Conservation (phyloP, 2,888 invertebrate genomes). For the Criorhina ranunculi region DNA sequence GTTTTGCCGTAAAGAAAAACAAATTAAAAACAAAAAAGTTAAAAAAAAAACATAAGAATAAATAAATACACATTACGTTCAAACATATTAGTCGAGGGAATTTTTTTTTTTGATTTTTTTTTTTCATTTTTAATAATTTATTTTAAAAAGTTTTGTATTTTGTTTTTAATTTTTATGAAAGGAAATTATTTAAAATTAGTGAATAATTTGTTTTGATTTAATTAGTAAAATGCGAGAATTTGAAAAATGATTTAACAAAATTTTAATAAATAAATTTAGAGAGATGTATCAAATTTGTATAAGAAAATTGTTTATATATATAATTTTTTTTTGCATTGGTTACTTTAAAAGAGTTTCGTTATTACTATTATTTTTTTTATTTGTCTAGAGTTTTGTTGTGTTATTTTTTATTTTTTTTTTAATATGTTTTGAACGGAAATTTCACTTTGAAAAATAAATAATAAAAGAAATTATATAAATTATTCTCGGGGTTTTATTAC, state of each 20-base stretch:
- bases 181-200: conserved; percentile 48
- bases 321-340: conserved; percentile 35
- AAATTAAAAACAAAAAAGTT: conserved; percentile 77
- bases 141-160: conserved; percentile 12
- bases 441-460: conserved; percentile 13
- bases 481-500: background rate
- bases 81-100: conserved; percentile 77
- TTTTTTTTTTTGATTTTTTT: conserved; percentile 69
- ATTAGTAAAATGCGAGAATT: conserved; percentile 55
- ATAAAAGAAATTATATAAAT: conserved; percentile 7
- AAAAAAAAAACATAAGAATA: conserved; percentile 78
- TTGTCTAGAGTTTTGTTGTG: conserved; percentile 48
- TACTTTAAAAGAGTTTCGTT: conserved; percentile 30
- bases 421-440: conserved; percentile 71
- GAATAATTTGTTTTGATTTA: conserved; percentile 43
- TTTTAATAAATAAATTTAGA: conserved; percentile 54
- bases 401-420: conserved; percentile 31
- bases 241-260: conserved; percentile 52
- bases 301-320: conserved; percentile 54
- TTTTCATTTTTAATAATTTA: conserved; percentile 29
- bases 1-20: conserved; percentile 78
- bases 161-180: conserved; percentile 46
- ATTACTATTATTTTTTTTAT: conserved; percentile 33
- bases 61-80: conserved; percentile 70
- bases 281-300: conserved; percentile 54